Evolutionary conservation across 1,140 invertebrate genomes (phyloP), one percentile per base, ranked within the genome.

Genomic region (Apis cerana): DNA sequence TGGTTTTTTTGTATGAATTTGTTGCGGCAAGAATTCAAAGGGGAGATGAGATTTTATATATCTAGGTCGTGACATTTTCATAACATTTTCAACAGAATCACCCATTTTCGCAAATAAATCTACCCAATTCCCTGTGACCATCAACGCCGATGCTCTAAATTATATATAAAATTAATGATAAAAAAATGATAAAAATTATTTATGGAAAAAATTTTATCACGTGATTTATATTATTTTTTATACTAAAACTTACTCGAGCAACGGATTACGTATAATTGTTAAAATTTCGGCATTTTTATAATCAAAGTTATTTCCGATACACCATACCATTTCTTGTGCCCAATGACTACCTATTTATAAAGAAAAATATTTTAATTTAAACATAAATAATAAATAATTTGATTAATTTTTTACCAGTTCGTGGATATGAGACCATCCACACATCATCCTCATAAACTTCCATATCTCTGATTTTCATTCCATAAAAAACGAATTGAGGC

Each of bases 271-370:
- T 75, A 94, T 61, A 56, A 95, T 95, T 74, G 98, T 95, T n/a
- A 96, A 94, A 43, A 95, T 95, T 89, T 96, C 95, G 0, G 97
- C 97, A 2, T 95, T 95, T 89, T 97, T 96, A 87, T 96, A 97
- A 91, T 98, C 95, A 67, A 97, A 94, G 88, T 97, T 95, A 90
- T 98, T 96, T 10, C 96, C 96, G 52, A 98, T 96, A 27, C 98
- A 95, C 97, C 97, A 98, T 7, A 97, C 95, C 96, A 98, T 97
- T 94, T 98, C 97, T 92, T 98, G 97, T 13, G 96, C 95, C 97
- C 97, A 98, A 5, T 98, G 98, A 59, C 97, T 98, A 52, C 97
- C 98, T 97, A 87, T 43, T 43, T 5, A 43, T 43, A 43, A 43
- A 43, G 33, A 43, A 43, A 43, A 43, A 43, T 43, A 43, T 43